A percentile compares a stretch with the other conserved stretches of the same genome.
Conservation (phyloP, 2,888 invertebrate species). For the Macrophya alboannulata region DNA sequence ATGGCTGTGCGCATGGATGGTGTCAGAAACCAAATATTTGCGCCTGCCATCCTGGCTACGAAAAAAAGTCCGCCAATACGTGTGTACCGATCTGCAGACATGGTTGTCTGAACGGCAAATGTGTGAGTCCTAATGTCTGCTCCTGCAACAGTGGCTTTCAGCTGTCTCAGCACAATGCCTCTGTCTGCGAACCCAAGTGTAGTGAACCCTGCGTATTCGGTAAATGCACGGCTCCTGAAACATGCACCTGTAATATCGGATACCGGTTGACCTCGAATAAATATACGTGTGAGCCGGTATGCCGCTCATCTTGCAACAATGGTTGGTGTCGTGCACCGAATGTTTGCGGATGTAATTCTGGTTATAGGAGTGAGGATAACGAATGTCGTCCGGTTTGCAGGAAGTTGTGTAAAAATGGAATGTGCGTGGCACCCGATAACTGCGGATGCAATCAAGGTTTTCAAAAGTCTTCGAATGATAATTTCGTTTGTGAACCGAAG, state of each 20-base stretch:
- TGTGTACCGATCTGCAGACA: constrained; percentile 70
- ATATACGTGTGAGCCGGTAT: constrained; percentile 83
- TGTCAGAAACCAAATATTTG: constrained; percentile 59
- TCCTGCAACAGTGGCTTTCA: constrained; percentile 76
- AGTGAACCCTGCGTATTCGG: constrained; percentile 74
- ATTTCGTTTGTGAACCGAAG: constrained; percentile 62
- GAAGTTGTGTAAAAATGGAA: constrained; percentile 73
- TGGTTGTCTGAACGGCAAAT: constrained; percentile 71
- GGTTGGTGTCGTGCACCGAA: constrained; percentile 86
- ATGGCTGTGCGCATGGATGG: constrained; percentile 70
- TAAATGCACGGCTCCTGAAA: no score
- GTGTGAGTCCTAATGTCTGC: constrained; percentile 75
- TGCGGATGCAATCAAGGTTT: constrained; percentile 72
- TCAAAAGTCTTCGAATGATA: background rate
- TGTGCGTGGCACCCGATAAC: constrained; percentile 70
- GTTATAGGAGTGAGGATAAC: constrained; percentile 80
- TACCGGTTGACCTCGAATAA: constrained; percentile 65
- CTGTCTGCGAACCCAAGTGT: constrained; percentile 61
- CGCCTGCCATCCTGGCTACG: constrained; percentile 53
- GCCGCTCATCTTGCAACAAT: constrained; percentile 84
- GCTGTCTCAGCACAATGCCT: constrained; percentile 52
- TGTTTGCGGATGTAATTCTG: constrained; percentile 88
- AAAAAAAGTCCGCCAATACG: constrained; percentile 62
- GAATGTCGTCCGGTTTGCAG: constrained; percentile 67
- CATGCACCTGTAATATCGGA: no score